These are phyloP conservation scores for Pomacea maculata DNA, from an alignment of 1,140 invertebrate genomes.

Conservation along the genomic window DNA sequence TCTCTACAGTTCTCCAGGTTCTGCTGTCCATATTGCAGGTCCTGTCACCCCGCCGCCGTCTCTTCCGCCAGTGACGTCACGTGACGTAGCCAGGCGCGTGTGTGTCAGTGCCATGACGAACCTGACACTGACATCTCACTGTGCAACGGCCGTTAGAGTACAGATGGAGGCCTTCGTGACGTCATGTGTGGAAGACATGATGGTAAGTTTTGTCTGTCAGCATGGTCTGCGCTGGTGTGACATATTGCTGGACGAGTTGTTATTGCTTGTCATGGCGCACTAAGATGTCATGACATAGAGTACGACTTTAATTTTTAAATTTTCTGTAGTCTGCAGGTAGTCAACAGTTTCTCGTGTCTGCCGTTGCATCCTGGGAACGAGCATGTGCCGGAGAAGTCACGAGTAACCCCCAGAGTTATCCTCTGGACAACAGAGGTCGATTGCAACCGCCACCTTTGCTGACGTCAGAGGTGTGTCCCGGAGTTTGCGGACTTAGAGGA, in stretches of 20 bases:
- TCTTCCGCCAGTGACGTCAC: not conserved
- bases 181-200: conserved; percentile 34
- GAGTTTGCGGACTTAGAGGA: conserved; percentile 33
- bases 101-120: conserved; percentile 15
- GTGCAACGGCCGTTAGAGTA: conserved; percentile 1
- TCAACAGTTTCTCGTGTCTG: conserved; percentile 21
- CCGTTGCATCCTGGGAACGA: conserved; percentile 34
- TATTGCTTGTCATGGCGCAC: too few relatives aligned
- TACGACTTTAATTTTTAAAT: too few relatives aligned
- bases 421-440: conserved; percentile 10
- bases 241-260: too few relatives aligned
- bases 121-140: conserved; percentile 9
- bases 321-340: conserved; percentile 23
- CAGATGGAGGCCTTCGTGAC: conserved; percentile 14
- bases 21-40: not conserved
- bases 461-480: conserved; percentile 26
- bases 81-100: conserved; percentile 11
- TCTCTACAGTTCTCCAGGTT: not conserved
- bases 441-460: conserved; percentile 15
- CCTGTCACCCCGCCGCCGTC: not conserved
- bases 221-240: too few relatives aligned
- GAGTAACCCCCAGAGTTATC: conserved; percentile 28
- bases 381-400: conserved; percentile 30
- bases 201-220: conserved; percentile 19
- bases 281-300: too few relatives aligned